A percentile compares a stretch with the other conserved stretches of the same genome.
Conservation (phyloP, 1,140 invertebrate genomes). For the Leptinotarsa texana region DNA sequence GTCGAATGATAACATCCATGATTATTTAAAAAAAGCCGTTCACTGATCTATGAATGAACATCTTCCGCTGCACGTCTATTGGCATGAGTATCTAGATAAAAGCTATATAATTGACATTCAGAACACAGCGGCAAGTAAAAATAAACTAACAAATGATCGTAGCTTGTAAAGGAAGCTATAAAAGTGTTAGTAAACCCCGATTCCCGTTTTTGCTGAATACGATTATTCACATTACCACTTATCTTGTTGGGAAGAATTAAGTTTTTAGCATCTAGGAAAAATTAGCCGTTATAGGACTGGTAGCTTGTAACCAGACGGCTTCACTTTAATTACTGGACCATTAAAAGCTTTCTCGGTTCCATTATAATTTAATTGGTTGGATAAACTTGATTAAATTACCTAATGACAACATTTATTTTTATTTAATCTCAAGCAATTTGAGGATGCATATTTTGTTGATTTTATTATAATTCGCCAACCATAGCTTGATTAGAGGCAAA, state of each 20-base stretch:
- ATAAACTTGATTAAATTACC: constrained; percentile 17
- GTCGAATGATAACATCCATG: too few relatives aligned
- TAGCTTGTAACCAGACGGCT: constrained; percentile 15
- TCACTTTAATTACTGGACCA: constrained; percentile 11
- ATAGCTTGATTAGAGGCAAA: too few relatives aligned
- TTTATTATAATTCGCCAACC: background rate
- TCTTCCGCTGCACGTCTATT: background rate
- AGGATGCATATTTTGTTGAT: background rate
- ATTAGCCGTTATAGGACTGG: constrained; percentile 20
- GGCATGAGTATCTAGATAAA: constrained; percentile 4
- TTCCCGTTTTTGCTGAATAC: constrained; percentile 19
- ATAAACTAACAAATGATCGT: constrained; percentile 23
- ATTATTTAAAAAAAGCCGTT: background rate
- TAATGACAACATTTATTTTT: constrained; percentile 15
- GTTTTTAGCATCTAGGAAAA: constrained; percentile 24
- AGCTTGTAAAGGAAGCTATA: constrained; percentile 29
- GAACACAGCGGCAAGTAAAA: background rate
- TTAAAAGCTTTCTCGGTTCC: constrained; percentile 14
- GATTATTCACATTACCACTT: background rate
- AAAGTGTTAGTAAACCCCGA: constrained; percentile 26
- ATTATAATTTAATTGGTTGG: constrained; percentile 18
- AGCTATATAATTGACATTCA: constrained; percentile 12
- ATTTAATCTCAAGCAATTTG: background rate
- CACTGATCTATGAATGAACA: background rate
- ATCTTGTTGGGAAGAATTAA: constrained; percentile 16